A percentile compares a stretch with the other conserved stretches of the same genome.
Conservation (phyloP, 2,113 vertebrate genomes). For the Lagopus muta region DNA sequence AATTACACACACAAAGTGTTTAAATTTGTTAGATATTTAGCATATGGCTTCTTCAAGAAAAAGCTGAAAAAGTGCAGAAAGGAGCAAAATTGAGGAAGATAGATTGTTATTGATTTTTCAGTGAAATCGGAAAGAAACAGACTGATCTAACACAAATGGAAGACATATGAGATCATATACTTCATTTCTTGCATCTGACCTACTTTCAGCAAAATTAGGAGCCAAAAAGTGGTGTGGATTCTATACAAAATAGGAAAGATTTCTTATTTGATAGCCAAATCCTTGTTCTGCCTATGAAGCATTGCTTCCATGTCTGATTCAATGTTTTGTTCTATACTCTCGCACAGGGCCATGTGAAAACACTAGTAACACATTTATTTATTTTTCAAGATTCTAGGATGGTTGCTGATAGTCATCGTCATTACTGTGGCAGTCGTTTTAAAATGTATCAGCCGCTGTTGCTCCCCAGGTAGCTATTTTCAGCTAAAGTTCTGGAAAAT, state of each 20-base stretch:
- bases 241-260: background rate
- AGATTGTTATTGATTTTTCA: background rate
- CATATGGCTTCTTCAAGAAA: background rate
- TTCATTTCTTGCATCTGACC: background rate
- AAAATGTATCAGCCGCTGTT: slow-evolving; percentile 66
- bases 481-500: slow-evolving; percentile 82
- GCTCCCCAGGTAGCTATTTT: slow-evolving; percentile 78
- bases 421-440: slow-evolving; percentile 43
- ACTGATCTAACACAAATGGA: background rate
- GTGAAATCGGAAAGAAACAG: background rate
- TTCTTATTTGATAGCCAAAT: background rate
- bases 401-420: slow-evolving; percentile 78
- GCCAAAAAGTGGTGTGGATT: background rate
- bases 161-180: background rate
- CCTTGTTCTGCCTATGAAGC: background rate
- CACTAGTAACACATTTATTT: background rate
- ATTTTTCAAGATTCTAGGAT: slow-evolving; percentile 81
- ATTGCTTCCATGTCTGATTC: background rate
- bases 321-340: background rate
- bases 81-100: background rate
- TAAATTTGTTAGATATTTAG: background rate
- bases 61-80: background rate
- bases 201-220: background rate
- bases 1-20: background rate
- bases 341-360: background rate